Conservation (phyloP, 2,113 vertebrate genomes). For the Sinocyclocheilus maitianheensis region DNA sequence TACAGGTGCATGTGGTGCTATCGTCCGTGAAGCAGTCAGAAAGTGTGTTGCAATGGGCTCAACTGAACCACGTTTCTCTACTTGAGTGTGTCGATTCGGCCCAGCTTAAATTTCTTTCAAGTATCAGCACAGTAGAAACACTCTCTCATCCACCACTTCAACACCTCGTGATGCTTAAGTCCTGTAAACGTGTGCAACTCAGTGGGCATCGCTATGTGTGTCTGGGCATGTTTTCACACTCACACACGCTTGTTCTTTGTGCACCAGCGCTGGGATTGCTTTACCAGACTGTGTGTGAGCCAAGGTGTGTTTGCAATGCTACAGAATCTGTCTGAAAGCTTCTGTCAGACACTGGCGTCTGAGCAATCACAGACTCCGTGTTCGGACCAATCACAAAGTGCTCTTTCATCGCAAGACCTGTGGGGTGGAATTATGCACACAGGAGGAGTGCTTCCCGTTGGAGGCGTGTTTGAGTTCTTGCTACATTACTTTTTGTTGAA, state of each 20-base stretch:
- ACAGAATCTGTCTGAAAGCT: constrained; percentile 38
- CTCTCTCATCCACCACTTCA: constrained; percentile 50
- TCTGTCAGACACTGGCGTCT: neutral
- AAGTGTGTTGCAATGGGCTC: constrained; percentile 71
- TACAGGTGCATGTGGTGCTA: constrained; percentile 78
- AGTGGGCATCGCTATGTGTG: constrained; percentile 77
- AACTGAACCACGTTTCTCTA: constrained; percentile 73
- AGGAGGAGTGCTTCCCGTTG: constrained; percentile 80
- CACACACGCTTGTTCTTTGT: constrained; percentile 76
- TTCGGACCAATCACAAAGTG: neutral
- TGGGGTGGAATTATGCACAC: constrained; percentile 60
- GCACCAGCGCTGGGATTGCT: constrained; percentile 66
- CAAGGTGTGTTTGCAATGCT: constrained; percentile 71
- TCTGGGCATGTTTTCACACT: constrained; percentile 71
- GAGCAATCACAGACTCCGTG: neutral
- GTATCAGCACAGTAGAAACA: constrained; percentile 68
- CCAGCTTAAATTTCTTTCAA: constrained; percentile 80
- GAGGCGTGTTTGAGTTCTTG: constrained; percentile 83
- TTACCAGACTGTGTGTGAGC: constrained; percentile 68
- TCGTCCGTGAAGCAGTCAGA: constrained; percentile 83
- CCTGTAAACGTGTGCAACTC: constrained; percentile 79
- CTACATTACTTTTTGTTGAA: constrained; percentile 74
- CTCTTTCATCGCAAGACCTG: constrained; percentile 14
- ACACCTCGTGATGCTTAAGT: constrained; percentile 68
- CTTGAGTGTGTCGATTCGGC: constrained; percentile 83